phyloP scores from a whole-genome alignment of 2,888 invertebrate genomes.

The Neria commutata region DNA sequence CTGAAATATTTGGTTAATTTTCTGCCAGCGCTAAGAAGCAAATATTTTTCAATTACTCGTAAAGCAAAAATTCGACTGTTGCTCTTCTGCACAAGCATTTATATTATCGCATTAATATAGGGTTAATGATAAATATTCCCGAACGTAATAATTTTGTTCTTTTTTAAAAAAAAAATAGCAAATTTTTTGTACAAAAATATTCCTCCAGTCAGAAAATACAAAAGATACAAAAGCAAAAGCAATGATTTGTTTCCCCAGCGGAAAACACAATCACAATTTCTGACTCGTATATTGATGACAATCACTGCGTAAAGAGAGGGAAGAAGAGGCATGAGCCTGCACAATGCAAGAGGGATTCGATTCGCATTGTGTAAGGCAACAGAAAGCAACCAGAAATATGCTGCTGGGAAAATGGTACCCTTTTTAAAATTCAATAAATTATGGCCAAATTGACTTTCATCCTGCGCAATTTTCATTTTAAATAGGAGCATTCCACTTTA shows the following conservation, averaged over 20 bases:
- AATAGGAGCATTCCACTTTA: slow-evolving; percentile 10
- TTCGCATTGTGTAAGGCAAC: slow-evolving; percentile 6
- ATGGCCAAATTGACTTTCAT: slow-evolving; percentile 41
- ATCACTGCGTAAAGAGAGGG: slow-evolving; percentile 32
- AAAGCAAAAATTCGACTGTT: too few species aligned
- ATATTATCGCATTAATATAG: too few species aligned
- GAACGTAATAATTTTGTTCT: too few species aligned
- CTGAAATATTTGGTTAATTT: too few species aligned
- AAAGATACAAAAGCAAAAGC: not conserved
- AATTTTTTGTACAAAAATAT: too few species aligned
- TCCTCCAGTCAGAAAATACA: not conserved
- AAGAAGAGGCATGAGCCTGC: too few species aligned
- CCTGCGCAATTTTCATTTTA: slow-evolving; percentile 35
- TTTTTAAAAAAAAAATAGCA: not conserved
- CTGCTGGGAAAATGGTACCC: slow-evolving; percentile 30
- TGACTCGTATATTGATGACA: slow-evolving; percentile 36
- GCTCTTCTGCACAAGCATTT: too few species aligned
- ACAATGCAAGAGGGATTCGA: not conserved
- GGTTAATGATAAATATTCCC: too few species aligned
- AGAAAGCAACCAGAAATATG: slow-evolving; percentile 21
- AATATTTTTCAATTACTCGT: too few species aligned
- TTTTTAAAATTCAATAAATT: slow-evolving; percentile 45
- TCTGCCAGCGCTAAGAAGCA: too few species aligned
- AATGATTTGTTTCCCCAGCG: slow-evolving; percentile 6
- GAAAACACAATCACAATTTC: slow-evolving; percentile 24